phyloP scores from a whole-genome alignment of 1,140 invertebrate genomes.

The Manduca sexta region DNA sequence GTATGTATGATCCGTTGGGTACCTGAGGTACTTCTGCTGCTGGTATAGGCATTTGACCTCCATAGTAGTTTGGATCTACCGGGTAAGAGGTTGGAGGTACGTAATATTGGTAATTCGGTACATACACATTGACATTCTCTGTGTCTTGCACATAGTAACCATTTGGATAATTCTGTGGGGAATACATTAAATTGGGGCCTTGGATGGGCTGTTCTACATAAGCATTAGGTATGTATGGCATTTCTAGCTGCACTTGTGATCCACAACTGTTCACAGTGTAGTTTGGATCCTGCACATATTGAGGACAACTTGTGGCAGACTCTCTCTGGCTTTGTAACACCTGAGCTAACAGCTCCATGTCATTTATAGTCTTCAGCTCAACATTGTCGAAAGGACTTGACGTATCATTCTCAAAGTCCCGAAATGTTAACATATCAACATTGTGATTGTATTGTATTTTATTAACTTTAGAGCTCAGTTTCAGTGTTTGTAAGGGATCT shows the following conservation, averaged over 20 bases:
- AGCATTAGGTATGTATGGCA: conserved; percentile 45
- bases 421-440: conserved; percentile 76
- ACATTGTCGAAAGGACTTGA: conserved; percentile 94
- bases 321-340: conserved; percentile 67
- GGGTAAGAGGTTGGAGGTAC: conserved; percentile 41
- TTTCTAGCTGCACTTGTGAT: conserved; percentile 49
- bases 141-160: conserved; percentile 45
- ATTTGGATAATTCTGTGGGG: conserved; percentile 50
- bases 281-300: conserved; percentile 33
- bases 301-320: conserved; percentile 34
- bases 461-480: conserved; percentile 45
- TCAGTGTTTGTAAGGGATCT: conserved; percentile 59
- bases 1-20: conserved; percentile 44
- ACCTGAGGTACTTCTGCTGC: conserved; percentile 29
- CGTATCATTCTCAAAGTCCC: conserved; percentile 91
- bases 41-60: conserved; percentile 31
- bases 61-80: conserved; percentile 37
- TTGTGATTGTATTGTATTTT: conserved; percentile 52
- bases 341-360: conserved; percentile 89
- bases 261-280: conserved; percentile 49
- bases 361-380: conserved; percentile 92
- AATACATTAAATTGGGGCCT: conserved; percentile 42
- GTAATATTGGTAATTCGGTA: conserved; percentile 62
- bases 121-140: conserved; percentile 50
- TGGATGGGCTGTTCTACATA: conserved; percentile 51